Percentiles rank a stretch among this genome's conserved stretches.
These are phyloP conservation scores for Plebejus melissa DNA, from an alignment of 2,888 invertebrate genomes.

Conservation along the genomic window DNA sequence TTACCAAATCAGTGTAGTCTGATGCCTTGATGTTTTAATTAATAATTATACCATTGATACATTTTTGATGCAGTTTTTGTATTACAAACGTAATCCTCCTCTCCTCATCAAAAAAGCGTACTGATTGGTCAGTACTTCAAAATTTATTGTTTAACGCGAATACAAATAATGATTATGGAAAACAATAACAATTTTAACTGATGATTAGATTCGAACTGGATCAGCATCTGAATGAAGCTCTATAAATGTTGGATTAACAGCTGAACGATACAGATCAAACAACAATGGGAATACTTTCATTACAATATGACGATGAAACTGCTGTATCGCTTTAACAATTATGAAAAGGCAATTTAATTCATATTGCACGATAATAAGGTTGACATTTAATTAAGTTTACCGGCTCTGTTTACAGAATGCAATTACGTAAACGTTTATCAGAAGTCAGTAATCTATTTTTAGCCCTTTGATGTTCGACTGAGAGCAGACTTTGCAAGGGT, in stretches of 20 bases:
- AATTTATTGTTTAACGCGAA: not conserved
- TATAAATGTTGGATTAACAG: not conserved
- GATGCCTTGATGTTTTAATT: too few relatives aligned
- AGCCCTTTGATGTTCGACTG: constrained; percentile 56
- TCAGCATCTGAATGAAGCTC: not conserved
- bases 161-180: too few relatives aligned
- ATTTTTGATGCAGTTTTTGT: too few relatives aligned
- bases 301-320: constrained; percentile 10
- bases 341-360: constrained; percentile 21
- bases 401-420: constrained; percentile 50
- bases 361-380: constrained; percentile 20
- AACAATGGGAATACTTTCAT: not conserved
- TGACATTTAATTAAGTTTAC: constrained; percentile 19
- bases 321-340: constrained; percentile 5
- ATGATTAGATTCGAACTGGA: not conserved
- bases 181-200: not conserved
- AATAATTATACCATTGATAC: too few relatives aligned
- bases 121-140: too few relatives aligned
- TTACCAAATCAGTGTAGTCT: too few relatives aligned
- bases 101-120: too few relatives aligned
- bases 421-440: constrained; percentile 61
- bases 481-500: constrained; percentile 32
- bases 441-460: constrained; percentile 58
- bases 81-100: too few relatives aligned
- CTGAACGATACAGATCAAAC: not conserved